Evolutionary conservation across 2,797 vertebrate species (phyloP).

Genomic region (Pogonophryne albipinna): DNA sequence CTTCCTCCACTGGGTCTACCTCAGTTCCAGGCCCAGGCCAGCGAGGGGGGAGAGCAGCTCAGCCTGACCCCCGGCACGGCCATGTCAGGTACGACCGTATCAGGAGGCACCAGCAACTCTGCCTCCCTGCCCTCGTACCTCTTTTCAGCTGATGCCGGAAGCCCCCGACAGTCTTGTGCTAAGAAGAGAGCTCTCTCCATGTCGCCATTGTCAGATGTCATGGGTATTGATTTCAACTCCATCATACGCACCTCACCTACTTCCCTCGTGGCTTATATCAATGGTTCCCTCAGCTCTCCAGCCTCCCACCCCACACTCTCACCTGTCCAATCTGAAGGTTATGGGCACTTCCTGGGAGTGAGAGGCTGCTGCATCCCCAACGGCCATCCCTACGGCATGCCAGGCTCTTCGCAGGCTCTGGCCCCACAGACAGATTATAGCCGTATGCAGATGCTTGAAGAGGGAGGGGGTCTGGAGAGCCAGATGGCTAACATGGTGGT

Average conservation of each 20-base stretch:
- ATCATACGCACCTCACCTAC: slow-evolving; percentile 96
- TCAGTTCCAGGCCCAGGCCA: slow-evolving; percentile 80
- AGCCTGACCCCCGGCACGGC: slow-evolving; percentile 83
- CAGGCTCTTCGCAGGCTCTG: slow-evolving; percentile 71
- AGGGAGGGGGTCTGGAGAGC: slow-evolving; percentile 80
- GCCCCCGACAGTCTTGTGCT: slow-evolving; percentile 84
- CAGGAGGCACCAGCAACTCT: slow-evolving; percentile 84
- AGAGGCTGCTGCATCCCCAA: slow-evolving; percentile 91
- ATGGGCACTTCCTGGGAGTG: slow-evolving; percentile 94
- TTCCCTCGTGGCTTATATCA: slow-evolving; percentile 95
- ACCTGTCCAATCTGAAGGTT: slow-evolving; percentile 91
- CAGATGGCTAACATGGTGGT: slow-evolving; percentile 91
- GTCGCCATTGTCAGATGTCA: slow-evolving; percentile 92
- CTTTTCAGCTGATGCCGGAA: slow-evolving; percentile 86
- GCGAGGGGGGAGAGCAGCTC: slow-evolving; percentile 83
- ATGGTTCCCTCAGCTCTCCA: slow-evolving; percentile 89
- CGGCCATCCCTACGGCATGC: slow-evolving; percentile 63
- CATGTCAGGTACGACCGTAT: slow-evolving; percentile 83
- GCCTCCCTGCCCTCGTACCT: slow-evolving; percentile 90
- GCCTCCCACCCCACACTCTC: slow-evolving; percentile 84
- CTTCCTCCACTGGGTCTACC: slow-evolving; percentile 85
- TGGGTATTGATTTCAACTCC: slow-evolving; percentile 93
- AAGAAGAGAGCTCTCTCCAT: slow-evolving; percentile 92
- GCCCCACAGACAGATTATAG: slow-evolving; percentile 75
- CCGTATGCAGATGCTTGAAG: slow-evolving; percentile 88